These are phyloP conservation scores for Carduelis carduelis DNA, from an alignment of 2,797 vertebrate species.

Conservation along the genomic window DNA sequence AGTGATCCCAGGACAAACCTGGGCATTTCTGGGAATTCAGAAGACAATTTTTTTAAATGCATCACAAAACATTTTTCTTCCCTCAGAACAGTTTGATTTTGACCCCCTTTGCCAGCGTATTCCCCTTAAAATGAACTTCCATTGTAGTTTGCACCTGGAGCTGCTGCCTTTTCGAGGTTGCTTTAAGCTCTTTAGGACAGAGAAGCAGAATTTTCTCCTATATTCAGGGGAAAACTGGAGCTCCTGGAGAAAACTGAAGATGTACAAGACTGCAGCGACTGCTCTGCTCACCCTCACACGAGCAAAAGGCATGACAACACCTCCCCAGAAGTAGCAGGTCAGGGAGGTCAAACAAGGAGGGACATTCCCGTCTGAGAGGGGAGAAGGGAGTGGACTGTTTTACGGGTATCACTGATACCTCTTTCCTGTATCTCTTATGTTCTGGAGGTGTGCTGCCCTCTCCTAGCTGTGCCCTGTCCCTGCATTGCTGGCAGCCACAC, in stretches of 20 bases:
- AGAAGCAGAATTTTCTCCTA: neutral
- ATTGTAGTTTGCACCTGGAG: neutral
- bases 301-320: neutral
- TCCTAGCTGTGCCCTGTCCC: neutral
- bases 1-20: neutral
- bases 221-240: neutral
- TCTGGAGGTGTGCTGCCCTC: neutral
- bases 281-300: neutral
- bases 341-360: neutral
- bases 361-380: neutral
- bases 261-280: neutral
- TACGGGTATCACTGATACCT: neutral
- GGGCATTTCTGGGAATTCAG: neutral
- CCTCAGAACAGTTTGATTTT: neutral
- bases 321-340: neutral
- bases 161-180: neutral
- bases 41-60: neutral
- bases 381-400: neutral
- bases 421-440: neutral
- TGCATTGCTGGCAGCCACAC: neutral
- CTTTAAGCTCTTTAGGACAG: neutral
- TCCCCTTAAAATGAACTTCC: neutral
- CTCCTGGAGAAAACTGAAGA: neutral
- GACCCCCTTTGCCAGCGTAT: neutral
- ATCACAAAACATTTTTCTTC: neutral